phyloP scores from a whole-genome alignment of 2,113 vertebrate species.

The Ramphastos sulfuratus region DNA sequence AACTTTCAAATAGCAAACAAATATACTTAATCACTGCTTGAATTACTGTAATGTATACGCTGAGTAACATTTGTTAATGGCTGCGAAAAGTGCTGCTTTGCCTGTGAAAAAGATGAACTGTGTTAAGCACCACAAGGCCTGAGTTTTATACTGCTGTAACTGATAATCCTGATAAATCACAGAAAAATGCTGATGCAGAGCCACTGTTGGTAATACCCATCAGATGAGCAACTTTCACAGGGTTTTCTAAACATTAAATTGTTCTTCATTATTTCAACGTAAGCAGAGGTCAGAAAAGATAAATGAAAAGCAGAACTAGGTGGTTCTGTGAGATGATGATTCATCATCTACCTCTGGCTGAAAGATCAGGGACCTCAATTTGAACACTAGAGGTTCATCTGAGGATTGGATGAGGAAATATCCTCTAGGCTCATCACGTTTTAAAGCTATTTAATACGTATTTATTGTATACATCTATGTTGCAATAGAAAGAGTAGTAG shows the following conservation, averaged over 20 bases:
- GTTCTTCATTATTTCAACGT: neutral
- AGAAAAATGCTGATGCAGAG: neutral
- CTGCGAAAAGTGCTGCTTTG: neutral
- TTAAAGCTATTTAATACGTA: neutral
- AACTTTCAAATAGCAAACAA: neutral
- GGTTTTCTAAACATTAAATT: neutral
- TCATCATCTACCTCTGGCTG: neutral
- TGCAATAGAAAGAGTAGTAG: neutral
- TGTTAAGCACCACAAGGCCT: neutral
- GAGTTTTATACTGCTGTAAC: neutral
- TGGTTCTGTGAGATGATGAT: neutral
- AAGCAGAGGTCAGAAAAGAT: neutral
- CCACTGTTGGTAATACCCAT: neutral
- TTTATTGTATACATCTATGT: neutral
- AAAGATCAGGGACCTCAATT: neutral
- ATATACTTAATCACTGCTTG: neutral
- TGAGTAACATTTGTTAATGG: neutral
- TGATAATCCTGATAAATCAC: neutral
- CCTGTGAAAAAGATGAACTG: neutral
- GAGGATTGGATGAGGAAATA: neutral
- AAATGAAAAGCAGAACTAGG: neutral
- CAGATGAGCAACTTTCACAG: neutral
- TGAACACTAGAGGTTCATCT: neutral
- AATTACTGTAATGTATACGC: neutral
- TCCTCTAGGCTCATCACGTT: accelerated